Conservation (phyloP, 2,113 vertebrate species). For the Tragelaphus buxtoni region DNA sequence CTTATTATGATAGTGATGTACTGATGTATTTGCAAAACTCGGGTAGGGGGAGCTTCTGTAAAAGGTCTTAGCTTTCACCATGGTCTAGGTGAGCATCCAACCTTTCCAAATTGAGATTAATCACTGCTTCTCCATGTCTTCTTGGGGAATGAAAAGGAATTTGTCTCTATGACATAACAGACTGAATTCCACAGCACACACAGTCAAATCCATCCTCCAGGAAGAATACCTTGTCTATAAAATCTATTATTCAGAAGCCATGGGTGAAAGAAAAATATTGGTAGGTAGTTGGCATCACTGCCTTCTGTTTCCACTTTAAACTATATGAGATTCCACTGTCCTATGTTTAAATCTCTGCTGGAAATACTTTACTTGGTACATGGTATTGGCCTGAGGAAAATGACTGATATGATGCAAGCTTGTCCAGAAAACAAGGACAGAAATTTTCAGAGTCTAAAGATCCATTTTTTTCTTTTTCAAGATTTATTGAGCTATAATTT, state of each 20-base stretch:
- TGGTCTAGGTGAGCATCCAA: neutral
- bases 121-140: neutral
- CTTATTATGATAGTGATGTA: neutral
- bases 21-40: neutral
- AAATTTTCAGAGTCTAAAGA: neutral
- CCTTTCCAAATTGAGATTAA: neutral
- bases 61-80: neutral
- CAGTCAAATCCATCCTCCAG: neutral
- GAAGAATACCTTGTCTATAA: neutral
- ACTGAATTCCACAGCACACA: neutral
- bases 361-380: neutral
- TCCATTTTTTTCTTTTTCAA: neutral
- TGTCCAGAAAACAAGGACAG: neutral
- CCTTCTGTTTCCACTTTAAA: neutral
- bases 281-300: neutral
- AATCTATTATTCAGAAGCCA: neutral
- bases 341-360: neutral
- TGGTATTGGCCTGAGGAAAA: neutral
- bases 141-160: neutral
- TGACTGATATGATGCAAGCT: neutral
- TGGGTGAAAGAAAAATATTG: neutral
- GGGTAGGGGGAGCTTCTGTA: accelerated
- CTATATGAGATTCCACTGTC: neutral
- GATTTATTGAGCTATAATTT: neutral
- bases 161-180: neutral